These are phyloP conservation scores for Lithophane socia DNA, from an alignment of 2,888 invertebrate genomes.

Conservation along the genomic window DNA sequence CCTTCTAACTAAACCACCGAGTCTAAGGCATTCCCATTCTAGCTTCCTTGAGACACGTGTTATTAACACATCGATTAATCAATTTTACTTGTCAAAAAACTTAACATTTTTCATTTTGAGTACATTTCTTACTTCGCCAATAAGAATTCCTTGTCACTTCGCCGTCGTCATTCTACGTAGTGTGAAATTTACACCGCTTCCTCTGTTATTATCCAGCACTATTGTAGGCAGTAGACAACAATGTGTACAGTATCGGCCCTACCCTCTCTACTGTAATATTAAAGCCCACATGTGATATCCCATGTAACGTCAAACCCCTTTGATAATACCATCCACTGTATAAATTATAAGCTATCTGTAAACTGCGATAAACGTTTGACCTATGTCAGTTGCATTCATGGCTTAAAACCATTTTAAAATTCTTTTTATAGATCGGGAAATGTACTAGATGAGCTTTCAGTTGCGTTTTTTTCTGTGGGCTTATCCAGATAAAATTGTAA, in stretches of 20 bases:
- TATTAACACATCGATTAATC: too few species aligned
- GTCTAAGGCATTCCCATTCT: too few species aligned
- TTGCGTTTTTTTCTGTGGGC: background rate
- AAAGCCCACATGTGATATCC: conserved; percentile 54
- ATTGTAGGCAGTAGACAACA: conserved; percentile 8
- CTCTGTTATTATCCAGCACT: conserved; percentile 18
- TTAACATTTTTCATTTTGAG: too few species aligned
- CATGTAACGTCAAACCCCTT: conserved; percentile 48
- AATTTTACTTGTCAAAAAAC: too few species aligned
- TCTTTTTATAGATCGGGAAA: conserved; percentile 3
- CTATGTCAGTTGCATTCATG: conserved; percentile 5
- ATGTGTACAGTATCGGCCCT: conserved; percentile 18
- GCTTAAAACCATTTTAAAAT: conserved; percentile 7
- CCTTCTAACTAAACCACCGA: too few species aligned
- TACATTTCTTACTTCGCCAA: too few species aligned
- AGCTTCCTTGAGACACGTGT: too few species aligned
- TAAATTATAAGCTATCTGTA: conserved; percentile 49
- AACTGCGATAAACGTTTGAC: conserved; percentile 43
- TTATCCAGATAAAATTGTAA: background rate
- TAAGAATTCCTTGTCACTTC: too few species aligned
- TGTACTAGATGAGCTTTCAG: background rate
- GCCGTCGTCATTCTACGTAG: background rate
- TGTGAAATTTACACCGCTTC: conserved; percentile 27
- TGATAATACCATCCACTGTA: conserved; percentile 43
- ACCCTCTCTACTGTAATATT: conserved; percentile 49